phyloP scores from a whole-genome alignment of 2,888 invertebrate species.

The Phengaris arion region DNA sequence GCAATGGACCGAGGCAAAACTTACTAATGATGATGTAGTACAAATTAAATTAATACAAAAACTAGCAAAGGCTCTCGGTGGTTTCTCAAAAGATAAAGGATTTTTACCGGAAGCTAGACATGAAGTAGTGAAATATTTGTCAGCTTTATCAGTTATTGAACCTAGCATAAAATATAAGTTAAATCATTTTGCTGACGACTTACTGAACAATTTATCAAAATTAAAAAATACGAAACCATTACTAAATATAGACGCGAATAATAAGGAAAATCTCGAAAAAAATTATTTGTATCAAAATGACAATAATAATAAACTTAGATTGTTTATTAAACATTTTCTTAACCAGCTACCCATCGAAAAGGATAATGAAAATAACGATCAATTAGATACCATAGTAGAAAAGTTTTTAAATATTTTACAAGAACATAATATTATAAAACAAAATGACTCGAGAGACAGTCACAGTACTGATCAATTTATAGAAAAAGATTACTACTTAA shows the following conservation, averaged over 20 bases:
- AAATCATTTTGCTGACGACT: neutral
- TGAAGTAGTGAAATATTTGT: conserved; percentile 7
- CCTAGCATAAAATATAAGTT: neutral
- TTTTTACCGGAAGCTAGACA: neutral
- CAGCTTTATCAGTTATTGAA: neutral
- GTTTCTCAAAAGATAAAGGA: conserved; percentile 1
- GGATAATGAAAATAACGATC: neutral
- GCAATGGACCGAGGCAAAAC: neutral
- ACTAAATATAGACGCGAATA: neutral
- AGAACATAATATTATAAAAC: neutral
- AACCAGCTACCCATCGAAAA: neutral
- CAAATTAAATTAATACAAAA: neutral
- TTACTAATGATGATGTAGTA: neutral
- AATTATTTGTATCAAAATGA: neutral
- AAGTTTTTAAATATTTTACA: neutral
- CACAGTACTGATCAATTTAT: neutral
- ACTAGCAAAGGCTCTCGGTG: neutral
- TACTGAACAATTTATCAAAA: conserved; percentile 10
- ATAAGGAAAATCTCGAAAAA: neutral
- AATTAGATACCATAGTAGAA: neutral
- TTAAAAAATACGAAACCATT: neutral
- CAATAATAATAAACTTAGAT: neutral
- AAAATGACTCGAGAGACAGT: neutral
- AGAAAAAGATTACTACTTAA: neutral
- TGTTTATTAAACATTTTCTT: neutral